Evolutionary conservation across 2,113 vertebrate genomes (phyloP).

Genomic region (Solea senegalensis): DNA sequence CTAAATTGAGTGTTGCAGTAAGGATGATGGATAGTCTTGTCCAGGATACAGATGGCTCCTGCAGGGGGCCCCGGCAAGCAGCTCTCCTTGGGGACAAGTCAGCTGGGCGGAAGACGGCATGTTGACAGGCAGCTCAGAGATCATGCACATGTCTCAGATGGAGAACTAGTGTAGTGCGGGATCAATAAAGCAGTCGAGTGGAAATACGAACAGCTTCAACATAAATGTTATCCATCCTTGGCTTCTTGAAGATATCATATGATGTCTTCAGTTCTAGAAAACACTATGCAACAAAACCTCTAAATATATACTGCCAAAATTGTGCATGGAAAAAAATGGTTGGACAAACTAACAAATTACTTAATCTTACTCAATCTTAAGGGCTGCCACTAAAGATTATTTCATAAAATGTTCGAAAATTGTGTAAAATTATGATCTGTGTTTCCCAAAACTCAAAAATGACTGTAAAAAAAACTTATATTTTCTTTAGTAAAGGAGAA

Average conservation of each 20-base stretch:
- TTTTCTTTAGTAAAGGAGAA: no score
- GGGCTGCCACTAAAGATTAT: no score
- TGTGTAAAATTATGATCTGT: no score
- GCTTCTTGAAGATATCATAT: slow-evolving; percentile 22
- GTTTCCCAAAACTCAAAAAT: no score
- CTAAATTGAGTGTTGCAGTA: slow-evolving; percentile 61
- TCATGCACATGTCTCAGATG: slow-evolving; percentile 30
- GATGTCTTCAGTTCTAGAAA: slow-evolving; percentile 2
- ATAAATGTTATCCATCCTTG: slow-evolving; percentile 23
- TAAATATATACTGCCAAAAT: no score
- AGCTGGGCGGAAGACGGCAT: slow-evolving; percentile 64
- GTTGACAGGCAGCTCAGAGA: slow-evolving; percentile 59
- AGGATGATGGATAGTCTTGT: slow-evolving; percentile 77
- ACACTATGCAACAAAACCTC: neutral
- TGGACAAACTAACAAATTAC: no score
- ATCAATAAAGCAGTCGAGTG: slow-evolving; percentile 61
- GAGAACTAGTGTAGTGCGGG: slow-evolving; percentile 8
- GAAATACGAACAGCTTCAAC: slow-evolving; percentile 44
- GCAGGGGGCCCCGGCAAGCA: slow-evolving; percentile 54
- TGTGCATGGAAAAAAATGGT: no score
- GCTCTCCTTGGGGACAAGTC: slow-evolving; percentile 61
- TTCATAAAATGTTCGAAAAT: no score
- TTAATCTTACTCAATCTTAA: no score
- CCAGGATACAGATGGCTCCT: slow-evolving; percentile 76
- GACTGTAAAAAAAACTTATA: no score